A percentile compares a stretch with the other conserved stretches of the same genome.
phyloP scores from a whole-genome alignment of 2,797 vertebrate species.

The Graptemys geographica region DNA sequence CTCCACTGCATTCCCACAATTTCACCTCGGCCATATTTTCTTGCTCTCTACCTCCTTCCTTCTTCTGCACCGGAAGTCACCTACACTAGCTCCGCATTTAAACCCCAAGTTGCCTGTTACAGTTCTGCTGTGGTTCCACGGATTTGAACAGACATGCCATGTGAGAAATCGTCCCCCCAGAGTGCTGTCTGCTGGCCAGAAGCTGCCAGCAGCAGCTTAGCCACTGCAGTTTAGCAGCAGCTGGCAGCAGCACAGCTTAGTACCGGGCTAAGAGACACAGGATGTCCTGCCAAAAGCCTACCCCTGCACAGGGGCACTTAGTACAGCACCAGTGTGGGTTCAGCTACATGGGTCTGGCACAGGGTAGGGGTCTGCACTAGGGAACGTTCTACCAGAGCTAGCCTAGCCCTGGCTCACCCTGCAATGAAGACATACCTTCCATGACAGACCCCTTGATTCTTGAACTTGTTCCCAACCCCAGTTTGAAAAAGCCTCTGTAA shows the following conservation, averaged over 20 bases:
- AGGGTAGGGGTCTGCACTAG: background rate
- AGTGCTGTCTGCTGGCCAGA: background rate
- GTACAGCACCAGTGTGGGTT: fast-evolving
- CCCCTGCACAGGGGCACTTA: fast-evolving
- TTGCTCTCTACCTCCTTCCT: background rate
- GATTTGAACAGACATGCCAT: fast-evolving
- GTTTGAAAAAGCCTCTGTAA: background rate
- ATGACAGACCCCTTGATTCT: background rate
- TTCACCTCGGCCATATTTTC: background rate
- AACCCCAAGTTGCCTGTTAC: fast-evolving
- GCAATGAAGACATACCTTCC: background rate
- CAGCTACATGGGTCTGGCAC: background rate
- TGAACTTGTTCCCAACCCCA: background rate
- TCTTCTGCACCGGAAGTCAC: background rate
- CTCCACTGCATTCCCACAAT: background rate
- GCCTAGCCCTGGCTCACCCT: background rate
- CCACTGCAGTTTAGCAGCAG: background rate
- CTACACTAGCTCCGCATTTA: background rate
- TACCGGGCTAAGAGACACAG: background rate
- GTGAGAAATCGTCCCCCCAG: background rate
- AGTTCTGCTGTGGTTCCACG: background rate
- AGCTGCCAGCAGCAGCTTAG: background rate
- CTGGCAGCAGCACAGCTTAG: conserved; percentile 13
- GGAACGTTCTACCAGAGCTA: background rate
- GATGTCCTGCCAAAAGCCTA: background rate